phyloP scores from a whole-genome alignment of 2,888 invertebrate species.

The Esperia sulphurella region DNA sequence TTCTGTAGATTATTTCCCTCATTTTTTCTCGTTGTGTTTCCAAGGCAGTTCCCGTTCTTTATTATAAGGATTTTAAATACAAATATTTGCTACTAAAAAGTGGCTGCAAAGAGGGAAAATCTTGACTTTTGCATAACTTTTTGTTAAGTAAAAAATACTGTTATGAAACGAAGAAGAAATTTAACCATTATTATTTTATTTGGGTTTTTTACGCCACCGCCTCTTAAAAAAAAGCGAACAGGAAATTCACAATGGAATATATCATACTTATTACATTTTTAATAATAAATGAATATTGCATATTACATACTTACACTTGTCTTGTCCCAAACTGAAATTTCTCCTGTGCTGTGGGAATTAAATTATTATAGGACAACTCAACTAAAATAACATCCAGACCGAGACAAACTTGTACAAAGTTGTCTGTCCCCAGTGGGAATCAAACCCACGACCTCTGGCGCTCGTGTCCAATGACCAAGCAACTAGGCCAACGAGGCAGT shows the following conservation, averaged over 20 bases:
- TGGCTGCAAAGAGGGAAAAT: background rate
- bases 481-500: no score
- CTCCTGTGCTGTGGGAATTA: no score
- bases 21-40: slow-evolving; percentile 21
- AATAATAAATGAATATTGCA: no score
- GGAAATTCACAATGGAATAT: background rate
- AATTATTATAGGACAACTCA: no score
- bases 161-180: background rate
- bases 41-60: background rate
- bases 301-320: no score
- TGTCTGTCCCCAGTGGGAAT: no score
- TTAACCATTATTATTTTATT: background rate
- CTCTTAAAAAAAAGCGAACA: background rate
- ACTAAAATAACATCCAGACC: no score
- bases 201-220: background rate
- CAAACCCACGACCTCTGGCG: no score
- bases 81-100: slow-evolving; percentile 3
- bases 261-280: slow-evolving; percentile 1
- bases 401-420: no score
- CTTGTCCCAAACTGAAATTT: no score
- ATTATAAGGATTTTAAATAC: slow-evolving; percentile 5
- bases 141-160: slow-evolving; percentile 1
- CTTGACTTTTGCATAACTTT: background rate
- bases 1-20: slow-evolving; percentile 19
- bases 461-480: no score